A percentile compares a stretch with the other conserved stretches of the same genome.
Conservation (phyloP, 2,888 invertebrate species). For the Philhelius pedissequus region DNA sequence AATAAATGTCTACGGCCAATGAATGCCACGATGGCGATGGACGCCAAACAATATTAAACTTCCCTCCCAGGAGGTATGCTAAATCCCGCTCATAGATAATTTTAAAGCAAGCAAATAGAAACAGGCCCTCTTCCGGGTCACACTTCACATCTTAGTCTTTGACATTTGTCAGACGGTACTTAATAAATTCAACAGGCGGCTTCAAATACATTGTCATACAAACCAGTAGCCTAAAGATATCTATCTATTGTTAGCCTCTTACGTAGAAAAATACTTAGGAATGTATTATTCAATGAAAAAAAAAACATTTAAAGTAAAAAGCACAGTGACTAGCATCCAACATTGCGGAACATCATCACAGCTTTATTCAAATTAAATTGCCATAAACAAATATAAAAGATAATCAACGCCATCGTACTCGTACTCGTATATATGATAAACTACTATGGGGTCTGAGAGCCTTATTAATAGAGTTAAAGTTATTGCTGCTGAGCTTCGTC, state of each 20-base stretch:
- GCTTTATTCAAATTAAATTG: constrained; percentile 65
- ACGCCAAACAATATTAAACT: not conserved
- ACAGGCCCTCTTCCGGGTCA: constrained; percentile 56
- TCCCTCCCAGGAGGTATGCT: not conserved
- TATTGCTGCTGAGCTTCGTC: not conserved
- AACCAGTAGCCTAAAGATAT: constrained; percentile 12
- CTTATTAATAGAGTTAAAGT: not conserved
- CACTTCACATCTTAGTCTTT: constrained; percentile 20
- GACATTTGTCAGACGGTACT: constrained; percentile 27
- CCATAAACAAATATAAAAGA: constrained; percentile 48
- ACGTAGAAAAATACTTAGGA: not conserved
- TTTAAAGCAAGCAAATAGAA: not conserved
- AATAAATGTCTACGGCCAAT: constrained; percentile 28
- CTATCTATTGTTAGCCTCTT: constrained; percentile 22
- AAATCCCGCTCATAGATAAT: constrained; percentile 2
- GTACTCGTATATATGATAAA: too few relatives aligned
- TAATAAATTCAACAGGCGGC: constrained; percentile 26
- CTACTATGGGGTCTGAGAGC: not conserved
- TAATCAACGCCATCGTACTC: constrained; percentile 24
- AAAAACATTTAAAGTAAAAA: constrained; percentile 14
- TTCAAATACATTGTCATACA: constrained; percentile 11
- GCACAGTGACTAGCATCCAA: constrained; percentile 34
- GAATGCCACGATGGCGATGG: not conserved
- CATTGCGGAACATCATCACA: constrained; percentile 58
- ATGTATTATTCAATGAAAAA: not conserved